These are phyloP conservation scores for Drosophila watanabei DNA, from an alignment of 1,140 invertebrate genomes.

Conservation along the genomic window DNA sequence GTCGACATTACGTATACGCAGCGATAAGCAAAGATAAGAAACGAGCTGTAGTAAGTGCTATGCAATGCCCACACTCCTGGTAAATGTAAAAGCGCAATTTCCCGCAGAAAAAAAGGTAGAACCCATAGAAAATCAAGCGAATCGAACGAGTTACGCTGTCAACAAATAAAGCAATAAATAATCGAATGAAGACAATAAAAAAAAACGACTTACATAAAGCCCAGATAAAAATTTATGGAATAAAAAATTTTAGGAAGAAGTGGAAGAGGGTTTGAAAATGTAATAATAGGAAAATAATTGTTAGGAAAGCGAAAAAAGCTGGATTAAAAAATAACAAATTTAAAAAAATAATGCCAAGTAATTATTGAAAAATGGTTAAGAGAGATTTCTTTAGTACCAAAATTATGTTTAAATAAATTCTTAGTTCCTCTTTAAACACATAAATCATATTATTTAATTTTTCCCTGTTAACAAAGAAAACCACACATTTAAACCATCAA, in stretches of 20 bases:
- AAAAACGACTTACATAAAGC: conserved; percentile 4
- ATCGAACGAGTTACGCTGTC: conserved; percentile 26
- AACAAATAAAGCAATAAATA: conserved; percentile 32
- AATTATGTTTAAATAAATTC: neutral
- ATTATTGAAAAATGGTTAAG: too few species aligned
- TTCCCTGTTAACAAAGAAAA: neutral
- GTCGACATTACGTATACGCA: conserved; percentile 70
- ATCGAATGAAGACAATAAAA: conserved; percentile 22
- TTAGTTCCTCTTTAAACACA: too few species aligned
- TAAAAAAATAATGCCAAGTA: too few species aligned
- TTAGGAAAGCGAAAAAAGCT: too few species aligned
- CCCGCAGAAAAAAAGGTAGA: conserved; percentile 14
- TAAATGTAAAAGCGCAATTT: conserved; percentile 49
- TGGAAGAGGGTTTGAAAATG: neutral
- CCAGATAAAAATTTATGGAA: neutral
- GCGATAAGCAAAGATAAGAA: conserved; percentile 52
- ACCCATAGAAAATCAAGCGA: neutral
- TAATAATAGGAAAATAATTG: neutral
- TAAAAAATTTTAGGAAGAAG: neutral
- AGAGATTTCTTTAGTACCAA: neutral
- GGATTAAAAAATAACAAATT: too few species aligned
- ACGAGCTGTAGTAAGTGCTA: conserved; percentile 23
- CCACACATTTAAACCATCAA: neutral
- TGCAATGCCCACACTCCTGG: conserved; percentile 26
- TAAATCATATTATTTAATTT: neutral